Percentiles rank a stretch among this genome's conserved stretches.
phyloP scores from a whole-genome alignment of 2,797 vertebrate genomes.

The Sphenopsis melanotis region DNA sequence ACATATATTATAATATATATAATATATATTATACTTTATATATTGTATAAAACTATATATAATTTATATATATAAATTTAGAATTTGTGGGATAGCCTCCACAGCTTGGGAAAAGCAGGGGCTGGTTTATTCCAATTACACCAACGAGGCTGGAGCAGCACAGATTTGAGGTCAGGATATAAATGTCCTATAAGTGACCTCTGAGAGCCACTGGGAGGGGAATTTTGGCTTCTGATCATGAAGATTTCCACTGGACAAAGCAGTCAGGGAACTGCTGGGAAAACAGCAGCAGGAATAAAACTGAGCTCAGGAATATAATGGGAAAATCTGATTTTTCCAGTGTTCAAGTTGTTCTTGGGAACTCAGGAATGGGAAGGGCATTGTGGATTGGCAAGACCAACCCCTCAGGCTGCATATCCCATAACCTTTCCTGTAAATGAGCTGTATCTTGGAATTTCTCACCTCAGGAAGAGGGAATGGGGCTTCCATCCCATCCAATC shows the following conservation, averaged over 20 bases:
- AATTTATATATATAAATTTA: too few relatives aligned
- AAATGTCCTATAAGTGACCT: neutral
- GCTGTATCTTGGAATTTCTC: neutral
- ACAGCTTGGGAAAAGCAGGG: neutral
- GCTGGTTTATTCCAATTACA: neutral
- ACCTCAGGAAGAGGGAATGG: neutral
- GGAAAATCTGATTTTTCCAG: conserved; percentile 21
- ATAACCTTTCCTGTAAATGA: neutral
- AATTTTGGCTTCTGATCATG: neutral
- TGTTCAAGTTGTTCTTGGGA: neutral
- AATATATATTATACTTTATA: too few relatives aligned
- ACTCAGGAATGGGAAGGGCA: neutral
- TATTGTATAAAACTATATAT: too few relatives aligned
- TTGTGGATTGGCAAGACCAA: neutral
- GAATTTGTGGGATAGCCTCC: neutral
- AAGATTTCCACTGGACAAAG: neutral
- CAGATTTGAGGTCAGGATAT: neutral
- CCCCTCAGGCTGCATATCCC: neutral
- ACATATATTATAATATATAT: too few relatives aligned
- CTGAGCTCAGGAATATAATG: neutral
- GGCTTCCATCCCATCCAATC: neutral
- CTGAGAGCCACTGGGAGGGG: neutral
- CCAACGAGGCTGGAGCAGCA: neutral
- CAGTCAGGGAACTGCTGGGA: neutral
- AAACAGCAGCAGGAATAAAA: neutral